phyloP scores from a whole-genome alignment of 1,140 invertebrate species.

The Drosophila serrata region DNA sequence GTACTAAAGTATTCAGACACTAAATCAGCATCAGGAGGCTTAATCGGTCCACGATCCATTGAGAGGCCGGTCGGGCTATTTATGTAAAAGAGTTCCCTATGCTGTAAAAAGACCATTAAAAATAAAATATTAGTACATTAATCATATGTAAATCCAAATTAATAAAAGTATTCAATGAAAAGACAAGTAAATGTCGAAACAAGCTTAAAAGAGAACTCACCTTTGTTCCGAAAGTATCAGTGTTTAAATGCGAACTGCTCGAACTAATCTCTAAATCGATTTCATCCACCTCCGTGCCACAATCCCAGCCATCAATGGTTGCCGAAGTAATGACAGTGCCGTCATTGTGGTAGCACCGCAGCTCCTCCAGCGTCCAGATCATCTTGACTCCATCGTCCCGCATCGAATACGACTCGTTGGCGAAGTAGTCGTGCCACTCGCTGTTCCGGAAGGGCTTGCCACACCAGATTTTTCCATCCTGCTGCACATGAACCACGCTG shows the following conservation, averaged over 20 bases:
- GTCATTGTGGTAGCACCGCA: constrained; percentile 72
- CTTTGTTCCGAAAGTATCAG: neutral
- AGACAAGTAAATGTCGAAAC: neutral
- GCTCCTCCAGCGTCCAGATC: constrained; percentile 54
- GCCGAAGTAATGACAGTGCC: constrained; percentile 63
- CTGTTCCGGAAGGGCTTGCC: constrained; percentile 52
- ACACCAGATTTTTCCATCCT: constrained; percentile 46
- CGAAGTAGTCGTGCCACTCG: constrained; percentile 80
- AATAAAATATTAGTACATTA: neutral
- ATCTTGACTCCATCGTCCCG: constrained; percentile 72
- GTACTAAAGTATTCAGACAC: neutral
- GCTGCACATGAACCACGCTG: constrained; percentile 60
- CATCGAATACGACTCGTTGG: constrained; percentile 72
- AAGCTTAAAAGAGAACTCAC: neutral
- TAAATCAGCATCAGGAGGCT: neutral
- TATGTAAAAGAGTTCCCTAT: constrained; percentile 13
- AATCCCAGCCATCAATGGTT: constrained; percentile 32
- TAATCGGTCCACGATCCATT: rapidly evolving
- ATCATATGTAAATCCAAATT: neutral
- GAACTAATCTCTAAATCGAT: constrained; percentile 58
- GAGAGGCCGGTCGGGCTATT: constrained; percentile 14
- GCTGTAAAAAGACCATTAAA: neutral
- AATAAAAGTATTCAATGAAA: neutral
- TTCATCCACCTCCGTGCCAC: constrained; percentile 41
- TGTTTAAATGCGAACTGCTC: constrained; percentile 62